Evolutionary conservation across 2,888 invertebrate genomes (phyloP).

Genomic region (Thyatira batis): DNA sequence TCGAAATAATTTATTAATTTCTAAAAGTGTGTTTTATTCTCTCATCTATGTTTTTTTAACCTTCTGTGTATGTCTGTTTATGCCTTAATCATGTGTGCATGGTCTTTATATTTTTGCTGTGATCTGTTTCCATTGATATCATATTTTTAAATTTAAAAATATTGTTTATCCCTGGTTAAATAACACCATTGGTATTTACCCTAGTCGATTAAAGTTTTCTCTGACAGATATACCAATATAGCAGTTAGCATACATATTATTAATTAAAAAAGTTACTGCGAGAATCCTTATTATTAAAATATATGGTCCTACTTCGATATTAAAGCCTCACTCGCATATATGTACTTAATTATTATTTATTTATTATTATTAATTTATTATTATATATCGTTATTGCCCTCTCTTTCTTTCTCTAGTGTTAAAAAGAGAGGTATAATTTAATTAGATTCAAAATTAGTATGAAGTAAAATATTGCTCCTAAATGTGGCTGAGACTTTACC

Average conservation of each 20-base stretch:
- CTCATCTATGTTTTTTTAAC: not conserved
- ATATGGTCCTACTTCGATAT: constrained; percentile 16
- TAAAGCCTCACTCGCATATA: not conserved
- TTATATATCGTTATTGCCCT: too few relatives aligned
- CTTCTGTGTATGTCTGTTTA: constrained; percentile 14
- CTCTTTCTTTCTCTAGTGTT: too few relatives aligned
- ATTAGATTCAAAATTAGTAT: too few relatives aligned
- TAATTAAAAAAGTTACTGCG: too few relatives aligned
- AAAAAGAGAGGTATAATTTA: too few relatives aligned
- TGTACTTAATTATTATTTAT: too few relatives aligned
- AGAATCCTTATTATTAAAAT: constrained; percentile 4
- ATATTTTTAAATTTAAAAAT: constrained; percentile 9
- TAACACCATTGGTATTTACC: too few relatives aligned
- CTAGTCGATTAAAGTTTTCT: too few relatives aligned
- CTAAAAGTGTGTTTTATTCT: not conserved
- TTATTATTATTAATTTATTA: too few relatives aligned
- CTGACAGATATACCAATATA: too few relatives aligned
- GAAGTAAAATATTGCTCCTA: not conserved
- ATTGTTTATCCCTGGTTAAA: constrained; percentile 13
- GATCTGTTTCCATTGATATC: not conserved
- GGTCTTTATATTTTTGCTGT: constrained; percentile 37
- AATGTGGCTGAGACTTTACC: not conserved
- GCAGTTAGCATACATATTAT: too few relatives aligned
- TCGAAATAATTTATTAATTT: not conserved
- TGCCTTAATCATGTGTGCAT: constrained; percentile 41